Conservation (phyloP, 1,140 invertebrate genomes). For the Saccostrea glomerata region DNA sequence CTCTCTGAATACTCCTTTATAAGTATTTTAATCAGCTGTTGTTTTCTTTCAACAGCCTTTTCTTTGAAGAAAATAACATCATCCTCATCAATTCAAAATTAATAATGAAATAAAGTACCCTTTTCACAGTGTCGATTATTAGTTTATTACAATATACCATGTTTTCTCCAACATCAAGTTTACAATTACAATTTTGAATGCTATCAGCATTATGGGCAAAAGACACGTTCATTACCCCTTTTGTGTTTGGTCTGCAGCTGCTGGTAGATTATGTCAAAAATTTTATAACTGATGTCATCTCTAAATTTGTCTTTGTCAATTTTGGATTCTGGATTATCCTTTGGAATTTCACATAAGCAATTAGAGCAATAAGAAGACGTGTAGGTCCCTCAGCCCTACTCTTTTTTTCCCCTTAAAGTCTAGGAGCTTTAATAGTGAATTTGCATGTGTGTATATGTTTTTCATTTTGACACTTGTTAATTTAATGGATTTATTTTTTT, state of each 20-base stretch:
- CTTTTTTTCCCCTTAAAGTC: too few relatives aligned
- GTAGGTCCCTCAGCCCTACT: too few relatives aligned
- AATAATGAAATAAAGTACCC: background rate
- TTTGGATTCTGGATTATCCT: background rate
- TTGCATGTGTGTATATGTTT: too few relatives aligned
- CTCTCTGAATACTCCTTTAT: constrained; percentile 18
- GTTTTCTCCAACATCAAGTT: background rate
- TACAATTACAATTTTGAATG: background rate
- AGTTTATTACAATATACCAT: background rate
- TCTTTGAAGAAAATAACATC: background rate
- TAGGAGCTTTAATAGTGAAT: too few relatives aligned
- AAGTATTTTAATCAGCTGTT: background rate
- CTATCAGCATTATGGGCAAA: background rate
- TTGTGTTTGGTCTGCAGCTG: background rate
- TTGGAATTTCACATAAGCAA: background rate
- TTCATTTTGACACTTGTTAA: too few relatives aligned
- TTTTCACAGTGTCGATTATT: background rate
- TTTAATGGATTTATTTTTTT: too few relatives aligned
- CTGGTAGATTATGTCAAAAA: constrained; percentile 46
- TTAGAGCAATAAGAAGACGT: too few relatives aligned
- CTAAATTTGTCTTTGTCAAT: background rate
- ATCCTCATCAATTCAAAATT: background rate
- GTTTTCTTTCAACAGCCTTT: background rate
- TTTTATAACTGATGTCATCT: constrained; percentile 10
- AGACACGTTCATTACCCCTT: background rate